Conservation (phyloP, 2,113 vertebrate genomes). For the Xiphophorus couchianus region DNA sequence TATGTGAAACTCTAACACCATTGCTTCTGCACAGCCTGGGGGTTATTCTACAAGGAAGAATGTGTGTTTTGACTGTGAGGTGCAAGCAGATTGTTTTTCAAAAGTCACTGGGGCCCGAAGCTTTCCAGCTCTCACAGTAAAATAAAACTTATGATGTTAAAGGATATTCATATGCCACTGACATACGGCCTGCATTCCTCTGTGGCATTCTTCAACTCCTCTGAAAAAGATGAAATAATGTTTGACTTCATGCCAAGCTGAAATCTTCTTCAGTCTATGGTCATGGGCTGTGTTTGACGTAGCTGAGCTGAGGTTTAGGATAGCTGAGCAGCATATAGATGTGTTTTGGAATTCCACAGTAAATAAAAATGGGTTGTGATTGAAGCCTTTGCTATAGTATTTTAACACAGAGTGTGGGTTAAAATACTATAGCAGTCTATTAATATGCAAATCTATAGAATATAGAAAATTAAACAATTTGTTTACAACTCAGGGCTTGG, state of each 20-base stretch:
- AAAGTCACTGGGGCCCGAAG: slow-evolving; percentile 33
- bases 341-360: background rate
- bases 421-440: too few species aligned
- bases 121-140: slow-evolving; percentile 32
- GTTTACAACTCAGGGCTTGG: background rate
- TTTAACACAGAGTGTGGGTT: background rate
- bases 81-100: slow-evolving; percentile 57
- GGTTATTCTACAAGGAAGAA: slow-evolving; percentile 16
- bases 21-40: slow-evolving; percentile 13
- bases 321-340: background rate
- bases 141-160: slow-evolving; percentile 41
- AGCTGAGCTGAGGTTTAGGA: background rate
- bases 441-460: background rate
- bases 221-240: slow-evolving; percentile 13
- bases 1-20: slow-evolving; percentile 40
- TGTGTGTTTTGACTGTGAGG: slow-evolving; percentile 41
- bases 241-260: slow-evolving; percentile 33
- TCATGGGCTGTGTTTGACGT: slow-evolving; percentile 6
- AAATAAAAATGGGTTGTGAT: background rate
- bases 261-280: slow-evolving; percentile 30
- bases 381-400: background rate
- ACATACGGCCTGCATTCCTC: slow-evolving; percentile 43
- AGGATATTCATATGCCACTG: slow-evolving; percentile 22
- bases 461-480: background rate
- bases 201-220: slow-evolving; percentile 36